phyloP scores from a whole-genome alignment of 1,140 invertebrate species.

The Anastrepha obliqua region DNA sequence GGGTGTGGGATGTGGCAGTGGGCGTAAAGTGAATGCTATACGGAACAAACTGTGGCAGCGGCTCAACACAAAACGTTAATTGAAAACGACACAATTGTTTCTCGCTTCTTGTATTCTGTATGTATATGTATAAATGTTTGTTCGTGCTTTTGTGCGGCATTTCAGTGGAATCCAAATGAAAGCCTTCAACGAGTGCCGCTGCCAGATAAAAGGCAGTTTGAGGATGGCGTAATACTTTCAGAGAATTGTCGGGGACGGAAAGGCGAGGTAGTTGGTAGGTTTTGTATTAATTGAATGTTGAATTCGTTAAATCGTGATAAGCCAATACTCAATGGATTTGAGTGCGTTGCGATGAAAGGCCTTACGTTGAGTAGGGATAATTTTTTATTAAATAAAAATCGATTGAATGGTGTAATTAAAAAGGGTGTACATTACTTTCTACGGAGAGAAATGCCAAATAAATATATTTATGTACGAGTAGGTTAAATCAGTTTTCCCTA shows the following conservation, averaged over 20 bases:
- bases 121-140: neutral
- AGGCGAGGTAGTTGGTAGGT: neutral
- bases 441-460: no score
- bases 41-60: neutral
- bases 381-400: neutral
- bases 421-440: no score
- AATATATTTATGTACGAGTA: no score
- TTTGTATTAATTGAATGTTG: constrained; percentile 46
- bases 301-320: constrained; percentile 29
- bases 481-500: no score
- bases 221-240: constrained; percentile 7
- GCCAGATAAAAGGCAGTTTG: constrained; percentile 31
- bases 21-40: neutral
- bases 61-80: constrained; percentile 34
- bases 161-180: constrained; percentile 23
- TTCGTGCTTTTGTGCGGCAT: constrained; percentile 39
- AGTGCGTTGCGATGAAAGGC: constrained; percentile 12
- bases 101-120: neutral
- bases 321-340: neutral
- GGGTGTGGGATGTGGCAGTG: neutral
- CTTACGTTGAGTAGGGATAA: neutral
- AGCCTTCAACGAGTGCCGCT: constrained; percentile 6
- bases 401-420: neutral
- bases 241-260: neutral
- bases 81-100: constrained; percentile 40